Evolutionary conservation across 1,140 invertebrate genomes (phyloP).

Genomic region (Kradibia gibbosae): DNA sequence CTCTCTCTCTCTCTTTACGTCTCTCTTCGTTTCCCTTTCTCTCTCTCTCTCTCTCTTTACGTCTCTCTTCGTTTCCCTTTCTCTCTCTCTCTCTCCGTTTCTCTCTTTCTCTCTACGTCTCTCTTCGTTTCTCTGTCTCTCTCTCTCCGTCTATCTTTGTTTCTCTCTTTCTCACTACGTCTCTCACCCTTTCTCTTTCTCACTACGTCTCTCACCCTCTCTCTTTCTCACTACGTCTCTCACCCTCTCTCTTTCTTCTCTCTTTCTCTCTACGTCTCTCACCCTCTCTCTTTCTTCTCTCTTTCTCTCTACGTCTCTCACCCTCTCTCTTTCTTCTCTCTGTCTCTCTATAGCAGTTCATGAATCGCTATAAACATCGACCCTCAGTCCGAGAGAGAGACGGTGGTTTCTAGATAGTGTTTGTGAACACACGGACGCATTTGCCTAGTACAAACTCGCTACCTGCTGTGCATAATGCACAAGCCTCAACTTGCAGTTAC

Average conservation of each 20-base stretch:
- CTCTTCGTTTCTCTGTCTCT: no score
- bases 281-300: conserved; percentile 46
- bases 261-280: neutral
- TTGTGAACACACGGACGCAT: conserved; percentile 32
- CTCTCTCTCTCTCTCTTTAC: no score
- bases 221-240: no score
- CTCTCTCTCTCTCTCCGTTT: no score
- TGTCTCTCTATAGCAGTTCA: neutral
- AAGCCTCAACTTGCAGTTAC: conserved; percentile 6
- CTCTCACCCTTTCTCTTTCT: no score
- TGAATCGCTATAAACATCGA: conserved; percentile 36
- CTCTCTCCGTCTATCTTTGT: no score
- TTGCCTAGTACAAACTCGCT: conserved; percentile 24
- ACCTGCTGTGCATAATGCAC: conserved; percentile 39
- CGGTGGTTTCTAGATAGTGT: neutral
- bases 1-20: no score
- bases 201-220: no score
- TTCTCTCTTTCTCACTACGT: no score
- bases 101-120: no score
- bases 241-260: neutral
- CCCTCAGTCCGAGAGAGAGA: neutral
- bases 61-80: no score
- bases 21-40: no score
- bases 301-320: neutral
- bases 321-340: conserved; percentile 20